Percentiles rank a stretch among this genome's conserved stretches.
These are phyloP conservation scores for Diorhabda sublineata DNA, from an alignment of 1,140 invertebrate species.

Conservation along the genomic window DNA sequence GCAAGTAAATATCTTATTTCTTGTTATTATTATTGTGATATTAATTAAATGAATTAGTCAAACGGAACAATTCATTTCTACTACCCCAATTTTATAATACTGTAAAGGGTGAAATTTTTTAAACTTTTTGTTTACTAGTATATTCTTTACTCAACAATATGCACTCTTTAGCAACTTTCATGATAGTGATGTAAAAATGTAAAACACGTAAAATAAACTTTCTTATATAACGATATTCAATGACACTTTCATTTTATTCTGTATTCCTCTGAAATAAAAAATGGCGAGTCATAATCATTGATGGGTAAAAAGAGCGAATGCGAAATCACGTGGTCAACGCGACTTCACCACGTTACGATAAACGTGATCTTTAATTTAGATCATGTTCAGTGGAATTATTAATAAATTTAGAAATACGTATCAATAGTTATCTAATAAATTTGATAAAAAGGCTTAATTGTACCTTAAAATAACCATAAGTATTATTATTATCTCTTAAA, in stretches of 20 bases:
- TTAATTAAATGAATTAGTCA: no score
- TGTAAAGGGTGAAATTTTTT: no score
- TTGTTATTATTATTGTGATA: no score
- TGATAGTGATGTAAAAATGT: background rate
- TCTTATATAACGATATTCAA: constrained; percentile 20
- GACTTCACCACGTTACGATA: constrained; percentile 34
- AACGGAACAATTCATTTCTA: no score
- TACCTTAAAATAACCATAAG: no score
- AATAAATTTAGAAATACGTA: constrained; percentile 29
- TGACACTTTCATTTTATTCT: constrained; percentile 15
- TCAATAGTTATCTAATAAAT: background rate
- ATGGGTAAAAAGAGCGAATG: constrained; percentile 13
- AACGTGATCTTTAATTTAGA: constrained; percentile 36
- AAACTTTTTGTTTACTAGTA: no score
- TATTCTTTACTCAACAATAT: no score
- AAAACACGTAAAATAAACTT: background rate
- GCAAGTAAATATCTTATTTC: no score
- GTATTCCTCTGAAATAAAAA: constrained; percentile 12
- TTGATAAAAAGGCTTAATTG: no score
- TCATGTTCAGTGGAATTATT: constrained; percentile 33
- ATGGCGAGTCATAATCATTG: constrained; percentile 17
- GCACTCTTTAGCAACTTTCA: no score
- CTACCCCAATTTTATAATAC: no score
- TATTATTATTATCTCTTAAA: no score
- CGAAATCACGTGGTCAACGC: constrained; percentile 32